Conservation (phyloP, 2,113 vertebrate genomes). For the Typhlomys cinereus region DNA sequence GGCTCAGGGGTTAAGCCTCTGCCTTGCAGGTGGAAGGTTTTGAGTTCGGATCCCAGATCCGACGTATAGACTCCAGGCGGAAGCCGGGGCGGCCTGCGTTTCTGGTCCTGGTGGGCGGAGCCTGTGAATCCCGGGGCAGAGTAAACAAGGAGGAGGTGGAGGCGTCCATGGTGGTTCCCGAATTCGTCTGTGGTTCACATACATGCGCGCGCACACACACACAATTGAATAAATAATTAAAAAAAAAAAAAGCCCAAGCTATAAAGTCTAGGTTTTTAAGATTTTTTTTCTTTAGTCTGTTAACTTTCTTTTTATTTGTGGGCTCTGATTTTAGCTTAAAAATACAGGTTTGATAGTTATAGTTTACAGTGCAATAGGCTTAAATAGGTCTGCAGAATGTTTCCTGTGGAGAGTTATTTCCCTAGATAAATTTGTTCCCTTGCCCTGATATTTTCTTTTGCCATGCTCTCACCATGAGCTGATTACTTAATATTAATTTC, state of each 20-base stretch:
- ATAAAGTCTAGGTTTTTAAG: neutral
- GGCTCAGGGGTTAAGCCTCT: too few species aligned
- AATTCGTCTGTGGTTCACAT: too few species aligned
- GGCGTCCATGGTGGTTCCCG: too few species aligned
- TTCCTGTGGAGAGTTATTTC: conserved; percentile 34
- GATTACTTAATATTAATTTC: conserved; percentile 40
- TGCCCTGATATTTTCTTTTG: neutral
- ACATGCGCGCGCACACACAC: too few species aligned
- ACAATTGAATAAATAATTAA: too few species aligned
- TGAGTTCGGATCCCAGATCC: too few species aligned
- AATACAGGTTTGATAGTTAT: neutral
- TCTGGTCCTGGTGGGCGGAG: too few species aligned
- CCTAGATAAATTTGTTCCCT: conserved; percentile 36
- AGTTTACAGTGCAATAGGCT: neutral
- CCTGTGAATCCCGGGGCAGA: too few species aligned
- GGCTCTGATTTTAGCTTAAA: conserved; percentile 32
- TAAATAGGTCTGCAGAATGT: neutral
- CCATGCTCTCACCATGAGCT: neutral
- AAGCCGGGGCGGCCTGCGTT: too few species aligned
- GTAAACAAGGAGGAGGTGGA: too few species aligned
- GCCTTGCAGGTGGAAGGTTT: too few species aligned
- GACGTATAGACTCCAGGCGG: too few species aligned
- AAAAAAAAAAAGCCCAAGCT: neutral
- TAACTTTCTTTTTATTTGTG: conserved; percentile 6
- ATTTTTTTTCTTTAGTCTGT: neutral